Base-by-base conservation (phyloP, 2,113 vertebrate genomes). In the Nothocercus nigrocapillus region DNA sequence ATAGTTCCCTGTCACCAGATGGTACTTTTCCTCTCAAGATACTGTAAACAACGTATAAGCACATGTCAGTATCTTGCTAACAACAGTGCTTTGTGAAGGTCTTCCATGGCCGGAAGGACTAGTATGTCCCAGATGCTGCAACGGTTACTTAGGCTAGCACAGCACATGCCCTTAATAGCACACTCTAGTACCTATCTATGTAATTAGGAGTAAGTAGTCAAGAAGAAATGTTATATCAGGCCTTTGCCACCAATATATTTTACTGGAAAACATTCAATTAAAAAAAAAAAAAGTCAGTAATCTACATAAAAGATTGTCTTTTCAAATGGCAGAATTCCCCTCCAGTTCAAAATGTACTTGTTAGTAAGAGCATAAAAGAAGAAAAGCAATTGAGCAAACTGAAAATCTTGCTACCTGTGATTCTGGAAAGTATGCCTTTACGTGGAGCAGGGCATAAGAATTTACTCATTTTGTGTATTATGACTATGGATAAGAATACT, bases 401-500 rank as follows among this genome's bases (percentile, higher is more conserved):
- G 9, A 67, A 87, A 94, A 92, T 89, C 88, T 91, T 92, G 42
- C 44, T 63, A 84, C 82, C 81, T 77, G 24, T 90, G 93, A 92
- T 89, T 82, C 74, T 95, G 82, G 85, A 94, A 95, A 96, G 90
- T 64, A 67, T 6, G 5, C 85, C 87, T 79, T 84, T 80, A 90
- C 15, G 85, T 78, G 87, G 81, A 95, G 93, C 74, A 94, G 67
- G 53, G 58, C 38, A 79, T 81, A 90, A 92, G 92, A 89, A 61
- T 51, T 47, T 63, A 32, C 81, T 95, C 80, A 95, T 91, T 68
- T 92, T 53, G 82, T 64, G 56, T 83, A 66, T 74, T 81, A 92
- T 86, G 80, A 78, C 32, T 28, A 75, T 44, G 82, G 88, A 47
- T 87, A 91, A 36, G 82, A 96, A 97, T 95, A 98, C 98, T 98